A percentile compares a stretch with the other conserved stretches of the same genome.
Conservation (phyloP, 2,888 invertebrate genomes). For the Acronicta alni region DNA sequence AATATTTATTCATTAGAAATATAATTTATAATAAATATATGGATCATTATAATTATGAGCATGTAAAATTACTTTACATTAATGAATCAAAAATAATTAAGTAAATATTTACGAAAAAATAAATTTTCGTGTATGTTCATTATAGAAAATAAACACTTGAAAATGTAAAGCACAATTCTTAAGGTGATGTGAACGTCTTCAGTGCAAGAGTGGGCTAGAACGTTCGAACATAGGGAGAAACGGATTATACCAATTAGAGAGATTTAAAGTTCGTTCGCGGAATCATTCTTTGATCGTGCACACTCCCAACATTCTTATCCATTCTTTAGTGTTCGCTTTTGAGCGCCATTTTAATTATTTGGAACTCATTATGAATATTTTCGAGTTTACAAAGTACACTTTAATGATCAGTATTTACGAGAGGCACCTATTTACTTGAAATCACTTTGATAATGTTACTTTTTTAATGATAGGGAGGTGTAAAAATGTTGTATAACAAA, state of each 20-base stretch:
- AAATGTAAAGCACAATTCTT: slow-evolving; percentile 35
- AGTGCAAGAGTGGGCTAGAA: slow-evolving; percentile 63
- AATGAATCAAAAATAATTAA: too few relatives aligned
- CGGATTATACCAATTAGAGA: slow-evolving; percentile 84
- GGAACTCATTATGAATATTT: slow-evolving; percentile 56
- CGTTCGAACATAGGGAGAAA: slow-evolving; percentile 59
- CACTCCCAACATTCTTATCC: slow-evolving; percentile 60
- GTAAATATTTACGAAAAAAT: neutral
- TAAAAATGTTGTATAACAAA: slow-evolving; percentile 2
- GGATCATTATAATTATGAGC: too few relatives aligned
- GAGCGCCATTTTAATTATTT: slow-evolving; percentile 57
- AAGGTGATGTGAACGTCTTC: slow-evolving; percentile 56
- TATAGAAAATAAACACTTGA: slow-evolving; percentile 14
- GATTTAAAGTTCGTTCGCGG: slow-evolving; percentile 70
- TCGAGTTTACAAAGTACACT: slow-evolving; percentile 43
- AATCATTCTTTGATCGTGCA: slow-evolving; percentile 73
- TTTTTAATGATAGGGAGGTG: slow-evolving; percentile 42
- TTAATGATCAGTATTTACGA: slow-evolving; percentile 48
- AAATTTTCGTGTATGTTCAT: neutral
- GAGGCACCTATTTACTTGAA: slow-evolving; percentile 29
- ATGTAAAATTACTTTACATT: too few relatives aligned
- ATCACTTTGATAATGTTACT: slow-evolving; percentile 36
- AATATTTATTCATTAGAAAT: too few relatives aligned
- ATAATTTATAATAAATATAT: too few relatives aligned
- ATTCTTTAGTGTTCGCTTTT: slow-evolving; percentile 53